Evolutionary conservation across 2,797 vertebrate genomes (phyloP).

Genomic region (Liparis tanakae): DNA sequence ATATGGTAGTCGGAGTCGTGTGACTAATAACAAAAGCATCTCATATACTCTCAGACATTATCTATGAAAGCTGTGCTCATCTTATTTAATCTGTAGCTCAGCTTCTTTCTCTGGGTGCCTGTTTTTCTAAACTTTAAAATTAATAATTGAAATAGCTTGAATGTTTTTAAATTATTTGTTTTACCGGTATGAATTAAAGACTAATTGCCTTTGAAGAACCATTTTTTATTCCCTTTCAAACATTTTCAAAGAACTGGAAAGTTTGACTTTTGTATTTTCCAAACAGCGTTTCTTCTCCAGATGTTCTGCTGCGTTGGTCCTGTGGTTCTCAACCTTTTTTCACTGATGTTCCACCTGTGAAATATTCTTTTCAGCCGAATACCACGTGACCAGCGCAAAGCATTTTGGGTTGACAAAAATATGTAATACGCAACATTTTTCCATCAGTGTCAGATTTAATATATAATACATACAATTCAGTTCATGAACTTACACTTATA

Average conservation of each 20-base stretch:
- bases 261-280: conserved; percentile 33
- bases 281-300: conserved; percentile 7
- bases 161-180: conserved; percentile 64
- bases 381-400: too few relatives aligned
- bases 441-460: too few relatives aligned
- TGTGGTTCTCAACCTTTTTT: too few relatives aligned
- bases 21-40: conserved; percentile 19
- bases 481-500: too few relatives aligned
- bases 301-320: background rate
- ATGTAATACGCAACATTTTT: too few relatives aligned
- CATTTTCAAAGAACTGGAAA: conserved; percentile 34
- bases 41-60: conserved; percentile 12
- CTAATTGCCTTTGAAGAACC: conserved; percentile 36
- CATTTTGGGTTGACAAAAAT: too few relatives aligned
- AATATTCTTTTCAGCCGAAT: too few relatives aligned
- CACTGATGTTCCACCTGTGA: too few relatives aligned
- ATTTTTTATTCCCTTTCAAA: conserved; percentile 16
- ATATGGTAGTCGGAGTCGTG: background rate
- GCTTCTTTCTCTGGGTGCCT: conserved; percentile 30
- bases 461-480: too few relatives aligned
- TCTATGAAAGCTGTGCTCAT: conserved; percentile 25
- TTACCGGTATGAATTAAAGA: conserved; percentile 58
- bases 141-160: conserved; percentile 64
- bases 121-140: conserved; percentile 52
- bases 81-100: conserved; percentile 41